A percentile compares a stretch with the other conserved stretches of the same genome.
Evolutionary conservation across 2,888 invertebrate genomes (phyloP).

Genomic region (Pecten maximus): DNA sequence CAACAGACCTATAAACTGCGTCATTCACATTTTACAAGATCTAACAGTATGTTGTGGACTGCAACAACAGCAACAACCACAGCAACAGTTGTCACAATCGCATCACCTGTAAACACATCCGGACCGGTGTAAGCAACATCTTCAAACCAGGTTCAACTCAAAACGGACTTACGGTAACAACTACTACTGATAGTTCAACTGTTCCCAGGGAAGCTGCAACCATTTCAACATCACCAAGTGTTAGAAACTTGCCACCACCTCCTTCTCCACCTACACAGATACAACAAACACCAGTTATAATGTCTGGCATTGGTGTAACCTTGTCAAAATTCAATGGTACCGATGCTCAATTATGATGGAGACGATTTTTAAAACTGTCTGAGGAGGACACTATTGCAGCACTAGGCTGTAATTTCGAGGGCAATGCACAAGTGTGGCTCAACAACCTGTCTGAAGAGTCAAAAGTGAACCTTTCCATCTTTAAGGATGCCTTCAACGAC

Average conservation of each 20-base stretch:
- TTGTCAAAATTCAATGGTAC: slow-evolving; percentile 21
- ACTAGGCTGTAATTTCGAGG: background rate
- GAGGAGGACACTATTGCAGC: background rate
- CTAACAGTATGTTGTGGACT: background rate
- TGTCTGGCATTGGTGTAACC: slow-evolving; percentile 7
- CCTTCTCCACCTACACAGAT: background rate
- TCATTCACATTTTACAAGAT: background rate
- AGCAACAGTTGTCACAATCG: background rate
- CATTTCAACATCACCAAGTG: background rate
- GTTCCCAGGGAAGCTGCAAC: background rate
- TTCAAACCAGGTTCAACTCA: background rate
- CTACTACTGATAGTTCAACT: background rate
- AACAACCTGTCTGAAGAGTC: background rate
- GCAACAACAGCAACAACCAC: background rate
- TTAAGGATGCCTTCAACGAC: slow-evolving; percentile 5
- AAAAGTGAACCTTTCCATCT: background rate
- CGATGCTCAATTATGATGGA: slow-evolving; percentile 35
- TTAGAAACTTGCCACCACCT: slow-evolving; percentile 23
- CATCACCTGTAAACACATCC: too few relatives aligned
- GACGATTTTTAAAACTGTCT: background rate
- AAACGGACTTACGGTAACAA: background rate
- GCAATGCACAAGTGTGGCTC: background rate
- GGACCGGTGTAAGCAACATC: background rate
- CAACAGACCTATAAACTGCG: background rate
- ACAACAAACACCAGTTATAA: background rate